Evolutionary conservation across 1,140 invertebrate genomes (phyloP).

Genomic region (Saccostrea echinata): DNA sequence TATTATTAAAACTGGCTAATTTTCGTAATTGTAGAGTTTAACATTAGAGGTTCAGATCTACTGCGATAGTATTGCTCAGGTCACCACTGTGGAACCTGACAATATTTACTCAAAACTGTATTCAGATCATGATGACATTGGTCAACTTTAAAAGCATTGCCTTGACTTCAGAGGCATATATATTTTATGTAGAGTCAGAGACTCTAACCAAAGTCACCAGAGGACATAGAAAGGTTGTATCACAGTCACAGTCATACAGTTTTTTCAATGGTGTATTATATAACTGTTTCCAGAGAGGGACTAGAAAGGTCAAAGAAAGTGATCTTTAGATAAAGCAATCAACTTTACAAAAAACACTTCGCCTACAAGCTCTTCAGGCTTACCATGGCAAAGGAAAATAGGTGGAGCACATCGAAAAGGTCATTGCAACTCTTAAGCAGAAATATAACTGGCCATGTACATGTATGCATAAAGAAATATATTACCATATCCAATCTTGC

Average conservation of each 20-base stretch:
- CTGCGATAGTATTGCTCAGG: neutral
- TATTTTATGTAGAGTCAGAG: too few relatives aligned
- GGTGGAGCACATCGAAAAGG: too few relatives aligned
- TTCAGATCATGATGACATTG: slow-evolving; percentile 25
- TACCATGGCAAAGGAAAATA: slow-evolving; percentile 59
- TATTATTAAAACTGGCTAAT: too few relatives aligned
- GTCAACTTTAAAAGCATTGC: slow-evolving; percentile 39
- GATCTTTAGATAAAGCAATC: slow-evolving; percentile 50
- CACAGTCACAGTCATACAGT: slow-evolving; percentile 49
- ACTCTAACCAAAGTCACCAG: slow-evolving; percentile 49
- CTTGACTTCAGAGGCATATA: slow-evolving; percentile 48
- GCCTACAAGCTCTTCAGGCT: slow-evolving; percentile 49
- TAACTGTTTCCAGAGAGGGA: too few relatives aligned
- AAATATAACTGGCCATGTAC: too few relatives aligned
- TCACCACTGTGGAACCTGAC: neutral
- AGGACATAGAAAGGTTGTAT: slow-evolving; percentile 1
- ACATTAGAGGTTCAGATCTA: slow-evolving; percentile 31
- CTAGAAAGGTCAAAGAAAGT: too few relatives aligned
- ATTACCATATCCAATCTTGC: too few relatives aligned
- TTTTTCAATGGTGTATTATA: slow-evolving; percentile 55
- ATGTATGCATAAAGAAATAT: too few relatives aligned
- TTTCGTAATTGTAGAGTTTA: neutral
- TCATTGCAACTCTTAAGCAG: slow-evolving; percentile 32
- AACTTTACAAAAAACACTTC: slow-evolving; percentile 51
- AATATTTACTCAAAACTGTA: neutral